Base-by-base conservation (phyloP, 2,888 invertebrate species). In the Theodoxus fluviatilis region DNA sequence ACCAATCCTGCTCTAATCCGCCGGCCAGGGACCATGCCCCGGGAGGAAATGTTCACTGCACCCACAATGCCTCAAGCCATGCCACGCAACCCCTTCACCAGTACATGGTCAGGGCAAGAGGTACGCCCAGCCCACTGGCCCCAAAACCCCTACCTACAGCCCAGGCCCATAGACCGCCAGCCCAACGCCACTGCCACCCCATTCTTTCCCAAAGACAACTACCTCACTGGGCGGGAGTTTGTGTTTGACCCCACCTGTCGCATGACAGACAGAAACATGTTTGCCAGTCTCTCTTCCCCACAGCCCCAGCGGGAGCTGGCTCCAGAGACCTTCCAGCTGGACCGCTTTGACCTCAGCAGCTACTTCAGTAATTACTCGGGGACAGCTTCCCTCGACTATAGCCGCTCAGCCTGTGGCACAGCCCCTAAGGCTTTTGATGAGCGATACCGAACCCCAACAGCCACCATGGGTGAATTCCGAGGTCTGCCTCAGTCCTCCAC, bases 371-470 rank as follows among this genome's bases (percentile, higher is more conserved):
- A 79, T 68, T 81, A 82, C 70, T 77, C 79, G 25, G 80, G 80
- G 70, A 77, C 81, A 33, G 75, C 79, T 38, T 72, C 82, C 25
- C 74, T 83, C 57, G 83, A 82, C 67, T 82, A 83, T 71, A 79
- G 79, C 47, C 75, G 82, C 38, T 72, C 82, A 38, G 75, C 81
- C 12, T 79, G 79, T 67, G 77, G 78, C 12, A 74, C 80, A 3
- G 71, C 78, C 7, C 80, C 82, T 57, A 85, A 85, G 74, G 79
- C 82, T 35, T 81, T 85, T 68, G 86, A 86, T 74, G 85, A 85
- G 55, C 78, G 83, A 7, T 86, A 85, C 75, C 72, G 83, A n/a
- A 82, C 81, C 71, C 75, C 82, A 31, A 70, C 76, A 2, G 75
- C 80, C 22, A 79, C 79, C 22, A 81, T 85, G 70, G 74, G 78